Evolutionary conservation across 2,113 vertebrate species (phyloP), one percentile per base, ranked within the genome.

Genomic region (Cyrtonyx montezumae): DNA sequence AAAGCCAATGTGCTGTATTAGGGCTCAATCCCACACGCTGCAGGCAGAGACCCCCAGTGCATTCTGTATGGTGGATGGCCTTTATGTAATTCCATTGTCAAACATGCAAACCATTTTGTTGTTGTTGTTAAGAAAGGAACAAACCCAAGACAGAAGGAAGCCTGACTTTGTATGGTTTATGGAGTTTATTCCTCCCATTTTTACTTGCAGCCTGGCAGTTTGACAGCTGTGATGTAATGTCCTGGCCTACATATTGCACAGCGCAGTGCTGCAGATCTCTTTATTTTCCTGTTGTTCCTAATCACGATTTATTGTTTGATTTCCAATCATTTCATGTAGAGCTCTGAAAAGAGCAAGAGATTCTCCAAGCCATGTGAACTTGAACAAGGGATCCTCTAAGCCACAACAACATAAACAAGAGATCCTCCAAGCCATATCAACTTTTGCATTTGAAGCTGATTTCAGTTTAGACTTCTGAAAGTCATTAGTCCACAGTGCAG

Each of bases 391-490:
- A 83, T 80, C 42, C 11, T 79, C 36, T 15, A 6, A 49, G 21
- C 48, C 22, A 49, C 7, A 8, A 16, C 9, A 45, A 45, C 8
- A 8, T 18, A 8, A 45, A 45, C 43, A 45, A 45, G 45, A 46
- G 45, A 46, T 45, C 45, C 43, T 45, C 17, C 17, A 45, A 18
- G 17, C 16, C 43, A 45, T 6, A 37, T 37, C 37, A 45, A 46
- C 58, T 84, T 91, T 73, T 51, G 17, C 55, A 67, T 37, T 30
- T 79, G 43, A 88, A 95, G 58, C 69, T 86, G 36, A 66, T 34
- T 95, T 92, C 15, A 71, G 37, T 91, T 90, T 69, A 81, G 62
- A 70, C 81, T 90, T 76, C 71, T 80, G 59, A 61, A 86, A 93
- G 25, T 53, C 55, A 51, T 80, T 70, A 90, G 49, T 74, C 71